These are phyloP conservation scores for Lutjanus erythropterus DNA, from an alignment of 2,113 vertebrate genomes.

Conservation along the genomic window DNA sequence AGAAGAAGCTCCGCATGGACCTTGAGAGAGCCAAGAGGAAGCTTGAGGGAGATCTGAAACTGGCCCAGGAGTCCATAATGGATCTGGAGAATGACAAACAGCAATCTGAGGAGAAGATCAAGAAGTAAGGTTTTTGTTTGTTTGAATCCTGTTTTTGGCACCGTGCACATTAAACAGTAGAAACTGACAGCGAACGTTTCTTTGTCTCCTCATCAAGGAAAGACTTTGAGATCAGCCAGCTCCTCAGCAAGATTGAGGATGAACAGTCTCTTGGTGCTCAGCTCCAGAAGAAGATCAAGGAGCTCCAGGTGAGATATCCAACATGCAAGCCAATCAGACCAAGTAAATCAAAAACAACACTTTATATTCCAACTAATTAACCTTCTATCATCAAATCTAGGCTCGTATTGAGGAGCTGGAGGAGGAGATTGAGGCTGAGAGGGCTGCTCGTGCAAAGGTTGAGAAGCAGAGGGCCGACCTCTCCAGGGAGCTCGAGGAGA, in stretches of 20 bases:
- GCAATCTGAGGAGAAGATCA: constrained; percentile 77
- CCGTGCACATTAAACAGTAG: background rate
- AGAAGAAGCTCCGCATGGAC: constrained; percentile 90
- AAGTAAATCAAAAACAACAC: background rate
- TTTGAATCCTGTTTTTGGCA: background rate
- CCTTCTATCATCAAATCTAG: constrained; percentile 17
- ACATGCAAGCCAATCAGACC: too few species aligned
- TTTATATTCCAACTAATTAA: background rate
- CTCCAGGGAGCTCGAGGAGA: constrained; percentile 89
- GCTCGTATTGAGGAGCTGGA: constrained; percentile 71
- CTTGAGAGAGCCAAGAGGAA: constrained; percentile 87
- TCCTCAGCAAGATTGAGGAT: constrained; percentile 66
- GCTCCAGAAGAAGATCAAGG: constrained; percentile 68
- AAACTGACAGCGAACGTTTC: background rate
- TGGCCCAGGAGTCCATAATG: constrained; percentile 83
- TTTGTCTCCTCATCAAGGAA: constrained; percentile 19
- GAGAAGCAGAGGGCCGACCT: constrained; percentile 87
- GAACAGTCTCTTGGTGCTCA: constrained; percentile 62
- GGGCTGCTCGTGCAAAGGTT: constrained; percentile 85
- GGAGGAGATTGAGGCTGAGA: constrained; percentile 90
- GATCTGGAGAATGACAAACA: constrained; percentile 83
- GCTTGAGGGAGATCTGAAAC: constrained; percentile 82
- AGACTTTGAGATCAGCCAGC: constrained; percentile 73
- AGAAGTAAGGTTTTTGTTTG: constrained; percentile 68
- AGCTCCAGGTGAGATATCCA: constrained; percentile 78